Evolutionary conservation across 2,113 vertebrate species (phyloP), one percentile per base, ranked within the genome.

Genomic region (Colius striatus): DNA sequence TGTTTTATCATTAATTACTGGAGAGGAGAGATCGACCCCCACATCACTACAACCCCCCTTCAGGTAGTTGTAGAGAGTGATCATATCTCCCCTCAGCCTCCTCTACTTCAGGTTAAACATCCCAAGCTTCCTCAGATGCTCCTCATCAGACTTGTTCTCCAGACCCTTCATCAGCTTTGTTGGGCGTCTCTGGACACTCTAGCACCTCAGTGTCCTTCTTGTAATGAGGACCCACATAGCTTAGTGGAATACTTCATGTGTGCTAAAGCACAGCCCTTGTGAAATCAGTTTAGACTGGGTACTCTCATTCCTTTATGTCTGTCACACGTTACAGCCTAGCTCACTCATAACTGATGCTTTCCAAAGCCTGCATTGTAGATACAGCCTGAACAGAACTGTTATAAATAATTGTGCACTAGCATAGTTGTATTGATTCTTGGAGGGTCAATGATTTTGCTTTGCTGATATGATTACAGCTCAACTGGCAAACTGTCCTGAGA

Each of bases 171-270:
- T 41, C 38, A 41, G 38, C 38, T 41, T 41, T 41, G 38, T 41
- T 41, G 38, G 9, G 9, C 12, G 38, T 41, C 38, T 41, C 38
- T 41, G 38, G 38, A 41, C 38, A 41, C 38, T 41, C 38, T 12
- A 41, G 38, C 38, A 41, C 38, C 38, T 41, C 38, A 12, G 9
- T 41, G 38, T 41, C 38, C 38, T 41, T 41, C 38, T 41, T 41
- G 38, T 41, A 41, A 41, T 41, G 38, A 41, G 12, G 0, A 0
- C 19, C 29, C 43, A 0, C 32, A 29, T 43, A 45, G 14, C 22
- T 82, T n/a, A 51, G 45, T 54, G 43, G 29, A 61, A 18, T 54
- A n/a, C 41, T 68, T n/a, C 66, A 23, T 1, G 2, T 0, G 0
- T 13, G 23, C 65, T 85, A 79, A 73, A 74, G 32, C 27, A 47